Evolutionary conservation across 2,797 vertebrate genomes (phyloP), one percentile per base, ranked within the genome.

Genomic region (Chromobotia macracanthus): DNA sequence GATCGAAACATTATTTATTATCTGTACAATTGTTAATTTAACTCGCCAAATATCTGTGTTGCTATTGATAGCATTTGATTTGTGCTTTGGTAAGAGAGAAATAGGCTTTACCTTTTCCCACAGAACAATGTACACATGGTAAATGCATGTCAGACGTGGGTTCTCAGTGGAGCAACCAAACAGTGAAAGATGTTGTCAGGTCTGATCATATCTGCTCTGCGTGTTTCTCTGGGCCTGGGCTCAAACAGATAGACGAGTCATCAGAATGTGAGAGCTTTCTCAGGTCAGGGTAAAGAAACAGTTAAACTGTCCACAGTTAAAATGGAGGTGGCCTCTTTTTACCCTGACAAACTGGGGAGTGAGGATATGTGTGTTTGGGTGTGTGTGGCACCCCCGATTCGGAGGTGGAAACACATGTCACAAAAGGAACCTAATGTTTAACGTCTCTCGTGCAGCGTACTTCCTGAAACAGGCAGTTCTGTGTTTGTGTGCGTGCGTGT

Each of bases 351-450:
- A 80, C 21, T 15, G 8, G 25, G 16, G 25, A 18, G 68, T 35
- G 50, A n/a, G 68, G 51, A 19, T 12, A 10, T 71, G 50, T n/a
- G 46, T 28, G 44, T 10, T 68, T 79, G 82, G 69, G 25, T 70
- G 44, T 56, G 38, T 80, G 72, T 69, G 65, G 66, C 66, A 48
- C 5, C 50, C 13, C 19, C n/a, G 82, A 83, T 83, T 77, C 48
- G 80, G 75, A 82, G 1, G 55, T 92, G 91, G 89, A 93, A 93
- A 91, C 92, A 91, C 85, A 91, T 91, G 91, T 91, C 93, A 92
- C 25, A 88, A 92, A 92, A 93, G 94, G 93, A 96, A 92, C 90
- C 89, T 89, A 84, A 86, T 92, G 88, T 94, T 94, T 94, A 93
- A 92, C 90, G 91, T 91, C 90, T 91, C 82, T 87, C 84, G 85